Conservation (phyloP, 2,888 invertebrate species). For the Nomada lathburiana region DNA sequence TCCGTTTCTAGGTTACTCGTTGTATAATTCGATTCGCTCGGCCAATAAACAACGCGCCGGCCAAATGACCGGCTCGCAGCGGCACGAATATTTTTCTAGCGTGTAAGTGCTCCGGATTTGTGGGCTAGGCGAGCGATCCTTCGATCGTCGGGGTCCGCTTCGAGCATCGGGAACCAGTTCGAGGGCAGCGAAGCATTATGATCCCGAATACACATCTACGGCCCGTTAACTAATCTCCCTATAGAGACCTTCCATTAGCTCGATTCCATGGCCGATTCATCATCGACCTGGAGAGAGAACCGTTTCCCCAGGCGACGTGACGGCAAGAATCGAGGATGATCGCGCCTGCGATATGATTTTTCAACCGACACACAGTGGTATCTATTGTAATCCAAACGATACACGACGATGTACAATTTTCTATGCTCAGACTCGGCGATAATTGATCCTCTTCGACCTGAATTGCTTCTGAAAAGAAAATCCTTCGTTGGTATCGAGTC, state of each 20-base stretch:
- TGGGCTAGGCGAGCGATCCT: background rate
- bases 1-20: slow-evolving; percentile 24
- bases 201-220: slow-evolving; percentile 74
- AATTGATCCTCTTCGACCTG: no score
- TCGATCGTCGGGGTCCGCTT: slow-evolving; percentile 15
- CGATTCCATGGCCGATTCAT: slow-evolving; percentile 78
- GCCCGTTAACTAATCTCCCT: slow-evolving; percentile 79
- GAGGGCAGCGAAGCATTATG: slow-evolving; percentile 77
- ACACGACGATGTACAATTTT: no score
- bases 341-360: background rate
- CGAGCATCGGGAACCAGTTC: slow-evolving; percentile 74
- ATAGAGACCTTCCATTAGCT: slow-evolving; percentile 78
- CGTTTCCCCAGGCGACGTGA: slow-evolving; percentile 29
- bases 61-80: background rate
- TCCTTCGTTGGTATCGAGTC: no score
- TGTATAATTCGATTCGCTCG: slow-evolving; percentile 25
- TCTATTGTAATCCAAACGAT: no score
- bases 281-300: slow-evolving; percentile 61
- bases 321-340: background rate
- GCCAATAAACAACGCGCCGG: slow-evolving; percentile 15
- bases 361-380: background rate
- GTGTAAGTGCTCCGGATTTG: slow-evolving; percentile 54
- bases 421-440: no score
- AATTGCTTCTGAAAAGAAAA: no score
- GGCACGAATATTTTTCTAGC: slow-evolving; percentile 4